Conservation (phyloP, 2,888 invertebrate genomes). For the Plebejus anna region DNA sequence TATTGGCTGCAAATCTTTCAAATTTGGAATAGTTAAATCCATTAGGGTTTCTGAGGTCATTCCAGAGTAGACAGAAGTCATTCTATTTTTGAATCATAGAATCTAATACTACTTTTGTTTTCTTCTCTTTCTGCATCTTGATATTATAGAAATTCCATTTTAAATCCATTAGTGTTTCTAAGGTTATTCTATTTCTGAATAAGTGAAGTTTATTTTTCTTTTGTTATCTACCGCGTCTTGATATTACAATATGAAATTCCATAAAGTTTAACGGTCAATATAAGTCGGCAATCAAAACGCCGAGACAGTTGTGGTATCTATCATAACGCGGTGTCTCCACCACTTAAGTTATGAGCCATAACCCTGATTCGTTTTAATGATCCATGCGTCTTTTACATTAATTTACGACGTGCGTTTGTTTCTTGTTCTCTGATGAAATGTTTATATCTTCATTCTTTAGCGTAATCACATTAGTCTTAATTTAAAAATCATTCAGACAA, state of each 20-base stretch:
- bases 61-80: too few relatives aligned
- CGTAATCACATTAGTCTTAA: slow-evolving; percentile 20
- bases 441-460: slow-evolving; percentile 32
- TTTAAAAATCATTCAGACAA: slow-evolving; percentile 23
- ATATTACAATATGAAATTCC: not conserved
- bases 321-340: slow-evolving; percentile 55
- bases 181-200: not conserved
- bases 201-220: not conserved
- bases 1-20: slow-evolving; percentile 1
- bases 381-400: slow-evolving; percentile 64
- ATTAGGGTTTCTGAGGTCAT: not conserved
- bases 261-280: slow-evolving; percentile 24
- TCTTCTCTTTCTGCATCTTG: not conserved
- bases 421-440: slow-evolving; percentile 51
- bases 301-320: slow-evolving; percentile 54
- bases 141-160: not conserved
- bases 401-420: slow-evolving; percentile 72
- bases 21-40: not conserved
- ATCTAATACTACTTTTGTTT: not conserved
- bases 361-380: slow-evolving; percentile 75
- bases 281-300: slow-evolving; percentile 39
- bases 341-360: slow-evolving; percentile 68
- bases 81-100: not conserved
- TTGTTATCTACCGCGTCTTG: not conserved
- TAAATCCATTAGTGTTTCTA: not conserved